These are phyloP conservation scores for Sciurus carolinensis DNA, from an alignment of 2,797 vertebrate genomes.

Conservation along the genomic window DNA sequence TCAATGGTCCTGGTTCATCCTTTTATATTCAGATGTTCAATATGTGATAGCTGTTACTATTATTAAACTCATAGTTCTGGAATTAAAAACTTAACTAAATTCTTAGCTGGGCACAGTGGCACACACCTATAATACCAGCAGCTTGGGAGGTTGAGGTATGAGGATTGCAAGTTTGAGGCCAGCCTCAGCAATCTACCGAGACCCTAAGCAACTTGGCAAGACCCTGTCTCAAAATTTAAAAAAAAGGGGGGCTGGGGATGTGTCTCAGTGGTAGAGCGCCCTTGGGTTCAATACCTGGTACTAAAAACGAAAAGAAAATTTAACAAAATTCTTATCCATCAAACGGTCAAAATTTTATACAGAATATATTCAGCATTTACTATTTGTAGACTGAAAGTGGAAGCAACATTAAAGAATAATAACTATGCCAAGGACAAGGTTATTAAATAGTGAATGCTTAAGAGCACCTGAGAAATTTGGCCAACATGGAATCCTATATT, in stretches of 20 bases:
- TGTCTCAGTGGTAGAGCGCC: too few species aligned
- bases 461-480: background rate
- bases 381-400: background rate
- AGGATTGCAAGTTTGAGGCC: too few species aligned
- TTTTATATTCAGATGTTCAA: background rate
- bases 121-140: too few species aligned
- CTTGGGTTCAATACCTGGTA: too few species aligned
- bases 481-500: background rate
- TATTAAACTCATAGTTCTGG: background rate
- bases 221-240: too few species aligned
- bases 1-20: background rate
- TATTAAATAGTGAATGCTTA: constrained; percentile 11
- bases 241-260: too few species aligned
- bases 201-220: too few species aligned
- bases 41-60: background rate
- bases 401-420: background rate
- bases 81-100: background rate
- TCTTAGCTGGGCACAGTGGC: too few species aligned
- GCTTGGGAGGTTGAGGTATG: too few species aligned
- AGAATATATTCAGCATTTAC: background rate
- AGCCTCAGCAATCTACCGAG: too few species aligned
- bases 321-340: background rate
- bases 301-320: too few species aligned
- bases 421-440: background rate
- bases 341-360: background rate